phyloP scores from a whole-genome alignment of 92 coral and sea anemone genomes.

The Diadumene lineata region DNA sequence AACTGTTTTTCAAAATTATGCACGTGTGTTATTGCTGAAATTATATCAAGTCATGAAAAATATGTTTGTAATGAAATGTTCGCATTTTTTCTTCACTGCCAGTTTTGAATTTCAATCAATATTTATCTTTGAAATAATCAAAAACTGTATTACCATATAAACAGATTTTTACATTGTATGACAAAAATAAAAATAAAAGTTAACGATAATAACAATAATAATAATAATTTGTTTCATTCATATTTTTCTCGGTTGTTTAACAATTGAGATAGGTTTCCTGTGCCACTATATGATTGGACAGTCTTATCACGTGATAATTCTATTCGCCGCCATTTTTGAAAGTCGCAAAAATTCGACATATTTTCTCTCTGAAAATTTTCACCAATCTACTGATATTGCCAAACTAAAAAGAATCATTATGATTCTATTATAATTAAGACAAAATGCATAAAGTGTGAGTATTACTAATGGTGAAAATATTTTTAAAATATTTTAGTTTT shows the following conservation, averaged over 20 bases:
- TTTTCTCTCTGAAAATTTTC: not conserved
- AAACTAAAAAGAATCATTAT: not conserved
- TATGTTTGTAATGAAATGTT: too few relatives aligned
- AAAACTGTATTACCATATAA: too few relatives aligned
- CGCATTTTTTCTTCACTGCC: too few relatives aligned
- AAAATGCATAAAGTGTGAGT: constrained; percentile 18
- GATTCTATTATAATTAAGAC: not conserved
- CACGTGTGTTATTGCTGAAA: not conserved
- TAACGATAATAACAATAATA: too few relatives aligned
- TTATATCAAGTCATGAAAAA: too few relatives aligned
- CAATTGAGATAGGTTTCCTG: constrained; percentile 23
- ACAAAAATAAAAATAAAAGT: too few relatives aligned
- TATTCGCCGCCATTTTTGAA: constrained; percentile 51
- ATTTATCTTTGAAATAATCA: too few relatives aligned
- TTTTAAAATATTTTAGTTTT: not conserved
- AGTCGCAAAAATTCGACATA: not conserved
- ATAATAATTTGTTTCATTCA: too few relatives aligned
- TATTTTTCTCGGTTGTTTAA: not conserved
- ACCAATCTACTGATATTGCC: not conserved
- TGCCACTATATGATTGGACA: constrained; percentile 24
- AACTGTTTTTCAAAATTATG: not conserved
- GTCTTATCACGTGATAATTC: constrained; percentile 25
- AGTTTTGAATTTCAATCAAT: too few relatives aligned
- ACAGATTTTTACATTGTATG: too few relatives aligned
- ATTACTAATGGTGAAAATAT: not conserved